Evolutionary conservation across 2,113 vertebrate genomes (phyloP).

Genomic region (Tachycineta bicolor): DNA sequence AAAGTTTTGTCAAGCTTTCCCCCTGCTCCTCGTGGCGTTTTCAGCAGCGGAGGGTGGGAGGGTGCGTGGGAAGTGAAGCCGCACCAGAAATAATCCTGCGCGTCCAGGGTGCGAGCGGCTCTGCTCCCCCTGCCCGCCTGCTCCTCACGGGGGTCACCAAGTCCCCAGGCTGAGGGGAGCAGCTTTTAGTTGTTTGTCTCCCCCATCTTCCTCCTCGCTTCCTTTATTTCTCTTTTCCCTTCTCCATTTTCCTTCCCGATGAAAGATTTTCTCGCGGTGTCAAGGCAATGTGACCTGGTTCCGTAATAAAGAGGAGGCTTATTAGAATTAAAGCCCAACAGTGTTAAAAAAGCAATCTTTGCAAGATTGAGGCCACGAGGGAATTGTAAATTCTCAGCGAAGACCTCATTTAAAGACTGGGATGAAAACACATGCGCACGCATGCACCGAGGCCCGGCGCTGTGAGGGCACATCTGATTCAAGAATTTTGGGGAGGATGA

Average conservation of each 20-base stretch:
- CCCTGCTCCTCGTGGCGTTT: neutral
- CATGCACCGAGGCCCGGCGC: neutral
- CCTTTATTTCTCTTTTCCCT: neutral
- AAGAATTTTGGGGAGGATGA: neutral
- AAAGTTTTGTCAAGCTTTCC: neutral
- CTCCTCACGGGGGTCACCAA: neutral
- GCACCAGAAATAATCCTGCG: constrained; percentile 27
- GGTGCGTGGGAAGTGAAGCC: constrained; percentile 33
- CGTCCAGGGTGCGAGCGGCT: neutral
- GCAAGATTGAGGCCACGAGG: constrained; percentile 73
- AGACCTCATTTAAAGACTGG: constrained; percentile 72
- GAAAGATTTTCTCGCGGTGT: constrained; percentile 52
- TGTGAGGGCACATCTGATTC: constrained; percentile 28
- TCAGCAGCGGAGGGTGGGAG: constrained; percentile 36
- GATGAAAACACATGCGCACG: constrained; percentile 8
- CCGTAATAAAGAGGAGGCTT: constrained; percentile 71
- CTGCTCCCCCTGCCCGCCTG: neutral
- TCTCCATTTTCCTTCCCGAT: neutral
- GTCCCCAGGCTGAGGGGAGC: neutral
- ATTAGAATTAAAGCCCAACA: constrained; percentile 76
- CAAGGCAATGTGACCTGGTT: constrained; percentile 74
- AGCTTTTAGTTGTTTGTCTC: neutral
- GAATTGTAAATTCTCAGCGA: constrained; percentile 76
- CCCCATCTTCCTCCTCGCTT: neutral
- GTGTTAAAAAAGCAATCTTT: constrained; percentile 74